Evolutionary conservation across 2,797 vertebrate genomes (phyloP), one percentile per base, ranked within the genome.

Genomic region (Catostomus latipinnis): DNA sequence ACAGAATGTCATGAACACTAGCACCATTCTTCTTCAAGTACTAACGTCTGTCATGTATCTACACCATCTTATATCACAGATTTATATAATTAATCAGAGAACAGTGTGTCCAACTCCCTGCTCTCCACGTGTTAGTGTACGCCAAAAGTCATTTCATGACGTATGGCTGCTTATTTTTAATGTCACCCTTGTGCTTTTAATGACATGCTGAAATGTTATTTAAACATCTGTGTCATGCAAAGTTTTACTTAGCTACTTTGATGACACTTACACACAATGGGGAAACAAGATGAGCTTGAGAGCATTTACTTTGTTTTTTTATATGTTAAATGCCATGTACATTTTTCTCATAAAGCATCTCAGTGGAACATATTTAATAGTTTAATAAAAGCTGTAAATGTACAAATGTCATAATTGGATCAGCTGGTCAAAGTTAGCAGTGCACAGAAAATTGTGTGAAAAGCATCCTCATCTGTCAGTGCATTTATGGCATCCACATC

Each of bases 181-280:
- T 45, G 46, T 16, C 22, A 0, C 34, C 13, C 6, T 57, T 16
- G 18, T 54, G 9, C 49, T 53, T 13, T 16, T 1, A 43, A 9
- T n/a, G 11, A 61, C 46, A 50, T 73, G 71, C 46, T 61, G 69
- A 71, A 52, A 52, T 13, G 52, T 54, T 11, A 45, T 71, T 52
- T 18, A 52, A 22, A 69, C 57, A 34, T 3, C 34, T 34, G 22
- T 7, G 72, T 12, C 60, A 43, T 34, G 43, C 11, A 66, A 52
- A 61, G 13, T 43, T 18, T 63, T 63, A 34, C 6, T 14, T 2
- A 65, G 6, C 53, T 76, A 13, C 10, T 75, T 54, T 46, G 49
- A 53, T 46, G 12, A 22, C 46, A 5, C 34, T 34, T 34, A 34
- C 34, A 5, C 6, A 12, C 53, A 49, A 50, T 11, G 16, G 34